These are phyloP conservation scores for Sphenodon punctatus DNA, from an alignment of 2,797 vertebrate species.

Conservation along the genomic window DNA sequence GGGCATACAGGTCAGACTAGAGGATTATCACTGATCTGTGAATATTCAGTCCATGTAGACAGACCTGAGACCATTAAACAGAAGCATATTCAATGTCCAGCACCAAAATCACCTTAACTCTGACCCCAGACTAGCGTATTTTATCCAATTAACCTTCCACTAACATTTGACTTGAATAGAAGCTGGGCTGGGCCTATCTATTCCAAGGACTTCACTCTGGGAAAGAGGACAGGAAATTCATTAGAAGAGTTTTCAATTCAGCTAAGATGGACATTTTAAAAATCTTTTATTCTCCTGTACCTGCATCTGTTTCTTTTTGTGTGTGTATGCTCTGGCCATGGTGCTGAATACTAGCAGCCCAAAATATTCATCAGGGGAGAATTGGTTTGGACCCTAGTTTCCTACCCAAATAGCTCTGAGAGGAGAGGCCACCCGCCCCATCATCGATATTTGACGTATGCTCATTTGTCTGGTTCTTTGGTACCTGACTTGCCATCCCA, in stretches of 20 bases:
- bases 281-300: too few species aligned
- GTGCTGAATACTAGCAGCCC: not conserved
- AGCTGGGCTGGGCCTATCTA: not conserved
- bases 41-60: not conserved
- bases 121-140: not conserved
- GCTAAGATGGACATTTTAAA: not conserved
- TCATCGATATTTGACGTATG: not conserved
- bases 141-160: not conserved
- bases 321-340: rapidly evolving
- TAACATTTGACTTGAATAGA: not conserved
- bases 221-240: not conserved
- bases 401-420: not conserved
- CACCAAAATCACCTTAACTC: not conserved
- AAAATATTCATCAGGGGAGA: rapidly evolving
- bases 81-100: not conserved
- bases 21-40: not conserved
- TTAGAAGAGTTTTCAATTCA: not conserved
- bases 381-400: not conserved
- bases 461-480: rapidly evolving
- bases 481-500: rapidly evolving
- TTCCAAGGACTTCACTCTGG: not conserved
- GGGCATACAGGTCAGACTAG: too few species aligned
- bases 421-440: not conserved
- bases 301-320: not conserved
- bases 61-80: not conserved